Percentiles rank a stretch among this genome's conserved stretches.
These are phyloP conservation scores for Entomobrya proxima DNA, from an alignment of 2,888 invertebrate species.

Conservation along the genomic window DNA sequence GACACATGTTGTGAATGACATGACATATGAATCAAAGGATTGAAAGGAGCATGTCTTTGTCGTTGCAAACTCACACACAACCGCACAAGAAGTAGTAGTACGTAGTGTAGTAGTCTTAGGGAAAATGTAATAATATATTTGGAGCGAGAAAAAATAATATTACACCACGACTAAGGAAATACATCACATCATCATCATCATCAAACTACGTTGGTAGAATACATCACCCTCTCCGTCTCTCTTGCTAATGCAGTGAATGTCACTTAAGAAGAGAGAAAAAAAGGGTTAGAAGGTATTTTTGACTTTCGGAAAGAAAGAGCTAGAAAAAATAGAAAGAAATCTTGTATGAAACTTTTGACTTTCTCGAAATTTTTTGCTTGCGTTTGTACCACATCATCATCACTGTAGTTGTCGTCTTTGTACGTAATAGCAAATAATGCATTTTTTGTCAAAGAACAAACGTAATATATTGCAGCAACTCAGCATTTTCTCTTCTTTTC, in stretches of 20 bases:
- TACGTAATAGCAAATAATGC: neutral
- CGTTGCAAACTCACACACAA: neutral
- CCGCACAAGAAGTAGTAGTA: too few relatives aligned
- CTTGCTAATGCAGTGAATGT: conserved; percentile 16
- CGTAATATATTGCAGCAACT: conserved; percentile 57
- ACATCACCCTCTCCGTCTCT: neutral
- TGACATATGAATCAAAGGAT: conserved; percentile 59
- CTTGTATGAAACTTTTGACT: neutral
- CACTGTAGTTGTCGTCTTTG: neutral
- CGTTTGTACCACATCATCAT: neutral
- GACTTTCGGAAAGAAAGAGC: neutral
- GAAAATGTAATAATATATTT: conserved; percentile 6
- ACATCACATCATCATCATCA: neutral
- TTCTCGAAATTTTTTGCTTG: conserved; percentile 1
- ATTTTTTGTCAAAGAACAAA: conserved; percentile 58
- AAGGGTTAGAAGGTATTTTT: neutral
- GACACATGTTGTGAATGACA: conserved; percentile 63
- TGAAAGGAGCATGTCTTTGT: conserved; percentile 37
- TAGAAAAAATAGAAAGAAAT: too few relatives aligned
- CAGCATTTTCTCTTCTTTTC: conserved; percentile 42
- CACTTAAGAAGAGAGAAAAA: neutral
- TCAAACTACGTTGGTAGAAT: neutral
- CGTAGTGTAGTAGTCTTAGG: neutral
- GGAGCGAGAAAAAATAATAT: neutral
- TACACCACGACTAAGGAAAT: neutral